Conservation (phyloP, 1,140 invertebrate species). For the Drosophila repletoides region DNA sequence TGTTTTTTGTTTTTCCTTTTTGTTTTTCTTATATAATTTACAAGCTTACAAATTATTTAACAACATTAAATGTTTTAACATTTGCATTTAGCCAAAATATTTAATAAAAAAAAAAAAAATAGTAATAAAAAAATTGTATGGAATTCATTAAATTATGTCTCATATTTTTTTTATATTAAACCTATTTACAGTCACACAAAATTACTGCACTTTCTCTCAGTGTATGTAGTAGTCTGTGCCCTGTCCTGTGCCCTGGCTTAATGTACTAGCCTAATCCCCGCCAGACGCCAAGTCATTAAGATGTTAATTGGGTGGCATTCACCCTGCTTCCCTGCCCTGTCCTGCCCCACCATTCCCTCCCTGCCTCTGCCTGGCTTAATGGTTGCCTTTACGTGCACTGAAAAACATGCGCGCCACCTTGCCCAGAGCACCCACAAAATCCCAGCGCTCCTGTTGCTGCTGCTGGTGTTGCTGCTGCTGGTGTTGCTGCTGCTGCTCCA, state of each 20-base stretch:
- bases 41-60: conserved; percentile 81
- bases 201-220: too few species aligned
- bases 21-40: conserved; percentile 56
- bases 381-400: conserved; percentile 62
- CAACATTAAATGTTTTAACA: conserved; percentile 81
- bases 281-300: too few species aligned
- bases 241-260: too few species aligned
- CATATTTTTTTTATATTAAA: background rate
- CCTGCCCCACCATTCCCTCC: background rate
- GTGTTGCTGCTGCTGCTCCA: conserved; percentile 16
- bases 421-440: conserved; percentile 73
- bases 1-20: background rate
- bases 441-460: conserved; percentile 58
- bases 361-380: background rate
- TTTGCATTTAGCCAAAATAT: conserved; percentile 30
- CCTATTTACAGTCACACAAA: too few species aligned
- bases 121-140: conserved; percentile 6
- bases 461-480: conserved; percentile 22
- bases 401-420: conserved; percentile 81
- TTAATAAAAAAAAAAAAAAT: conserved; percentile 17
- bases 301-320: background rate
- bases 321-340: background rate
- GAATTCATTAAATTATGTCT: background rate
- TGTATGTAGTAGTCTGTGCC: too few species aligned
- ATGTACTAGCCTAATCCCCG: too few species aligned